A percentile compares a stretch with the other conserved stretches of the same genome.
Evolutionary conservation across 1,140 invertebrate genomes (phyloP).

Genomic region (Lucilia sericata): DNA sequence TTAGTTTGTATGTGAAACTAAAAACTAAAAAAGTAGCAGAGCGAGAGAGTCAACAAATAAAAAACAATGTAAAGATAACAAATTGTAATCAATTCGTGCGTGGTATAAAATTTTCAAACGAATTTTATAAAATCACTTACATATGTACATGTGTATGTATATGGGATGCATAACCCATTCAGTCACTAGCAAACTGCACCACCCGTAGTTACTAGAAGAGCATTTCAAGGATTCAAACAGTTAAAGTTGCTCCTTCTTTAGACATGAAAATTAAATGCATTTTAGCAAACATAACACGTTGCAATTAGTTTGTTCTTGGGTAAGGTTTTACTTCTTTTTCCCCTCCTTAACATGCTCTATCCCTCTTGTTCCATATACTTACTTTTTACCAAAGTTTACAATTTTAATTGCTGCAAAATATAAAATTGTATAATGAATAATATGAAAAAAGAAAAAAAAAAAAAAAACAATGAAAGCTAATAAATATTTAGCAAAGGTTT

Average conservation of each 20-base stretch:
- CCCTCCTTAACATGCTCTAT: not conserved
- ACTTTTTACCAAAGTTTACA: slow-evolving; percentile 29
- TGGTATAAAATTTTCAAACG: slow-evolving; percentile 36
- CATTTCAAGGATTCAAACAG: not conserved
- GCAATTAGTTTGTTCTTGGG: slow-evolving; percentile 26
- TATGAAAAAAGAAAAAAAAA: not conserved
- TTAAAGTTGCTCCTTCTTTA: slow-evolving; percentile 17
- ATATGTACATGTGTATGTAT: no score
- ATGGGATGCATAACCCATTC: not conserved
- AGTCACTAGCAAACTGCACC: not conserved
- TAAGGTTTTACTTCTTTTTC: not conserved
- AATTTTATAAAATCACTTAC: slow-evolving; percentile 27
- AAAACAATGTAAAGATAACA: slow-evolving; percentile 30
- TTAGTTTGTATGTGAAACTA: not conserved
- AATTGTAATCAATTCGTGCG: slow-evolving; percentile 44
- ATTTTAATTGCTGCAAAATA: slow-evolving; percentile 28
- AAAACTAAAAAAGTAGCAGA: not conserved
- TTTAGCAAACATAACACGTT: slow-evolving; percentile 38
- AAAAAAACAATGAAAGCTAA: not conserved
- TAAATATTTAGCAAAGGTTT: not conserved
- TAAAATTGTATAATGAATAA: slow-evolving; percentile 9
- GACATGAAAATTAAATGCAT: not conserved
- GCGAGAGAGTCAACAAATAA: not conserved
- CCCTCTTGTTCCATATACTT: no score
- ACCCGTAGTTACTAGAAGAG: not conserved